phyloP scores from a whole-genome alignment of 37 sponge, comb jelly and placozoan species.

The Aplysina aerophoba region DNA sequence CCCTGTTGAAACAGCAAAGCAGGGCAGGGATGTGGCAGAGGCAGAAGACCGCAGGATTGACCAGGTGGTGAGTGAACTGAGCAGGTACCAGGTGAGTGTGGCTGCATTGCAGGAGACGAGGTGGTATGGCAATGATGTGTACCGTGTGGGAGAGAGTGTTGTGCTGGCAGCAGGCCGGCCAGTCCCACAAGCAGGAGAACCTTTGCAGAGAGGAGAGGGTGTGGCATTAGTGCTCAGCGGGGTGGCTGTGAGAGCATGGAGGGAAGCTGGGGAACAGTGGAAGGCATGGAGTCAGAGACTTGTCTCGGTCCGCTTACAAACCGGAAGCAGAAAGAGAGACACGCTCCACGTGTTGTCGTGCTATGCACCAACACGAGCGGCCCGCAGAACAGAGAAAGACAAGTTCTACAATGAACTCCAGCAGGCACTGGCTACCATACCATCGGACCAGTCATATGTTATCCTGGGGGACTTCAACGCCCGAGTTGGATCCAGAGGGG shows the following conservation, averaged over 20 bases:
- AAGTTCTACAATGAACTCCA: conserved; percentile 23
- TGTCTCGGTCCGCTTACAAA: neutral
- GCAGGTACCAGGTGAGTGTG: neutral
- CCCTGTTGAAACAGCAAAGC: conserved; percentile 11
- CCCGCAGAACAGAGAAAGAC: neutral
- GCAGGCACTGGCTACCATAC: conserved; percentile 25
- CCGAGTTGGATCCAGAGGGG: conserved; percentile 22
- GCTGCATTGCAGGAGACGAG: conserved; percentile 31
- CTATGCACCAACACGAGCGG: conserved; percentile 19
- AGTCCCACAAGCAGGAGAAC: neutral
- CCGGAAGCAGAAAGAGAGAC: neutral
- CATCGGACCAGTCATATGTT: conserved; percentile 17
- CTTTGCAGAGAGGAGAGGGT: neutral
- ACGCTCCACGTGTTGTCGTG: neutral
- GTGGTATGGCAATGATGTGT: conserved; percentile 14
- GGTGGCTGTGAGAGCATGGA: neutral
- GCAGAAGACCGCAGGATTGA: conserved; percentile 7
- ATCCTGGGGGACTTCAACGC: conserved; percentile 45
- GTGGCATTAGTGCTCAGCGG: conserved; percentile 16
- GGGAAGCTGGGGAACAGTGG: conserved; percentile 16
- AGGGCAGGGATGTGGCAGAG: conserved; percentile 16
- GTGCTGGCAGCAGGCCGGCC: conserved; percentile 22
- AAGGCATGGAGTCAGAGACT: conserved; percentile 17
- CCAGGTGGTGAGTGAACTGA: neutral
- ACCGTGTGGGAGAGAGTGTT: neutral